Evolutionary conservation across 2,113 vertebrate species (phyloP).

Genomic region (Datnioides undecimradiatus): DNA sequence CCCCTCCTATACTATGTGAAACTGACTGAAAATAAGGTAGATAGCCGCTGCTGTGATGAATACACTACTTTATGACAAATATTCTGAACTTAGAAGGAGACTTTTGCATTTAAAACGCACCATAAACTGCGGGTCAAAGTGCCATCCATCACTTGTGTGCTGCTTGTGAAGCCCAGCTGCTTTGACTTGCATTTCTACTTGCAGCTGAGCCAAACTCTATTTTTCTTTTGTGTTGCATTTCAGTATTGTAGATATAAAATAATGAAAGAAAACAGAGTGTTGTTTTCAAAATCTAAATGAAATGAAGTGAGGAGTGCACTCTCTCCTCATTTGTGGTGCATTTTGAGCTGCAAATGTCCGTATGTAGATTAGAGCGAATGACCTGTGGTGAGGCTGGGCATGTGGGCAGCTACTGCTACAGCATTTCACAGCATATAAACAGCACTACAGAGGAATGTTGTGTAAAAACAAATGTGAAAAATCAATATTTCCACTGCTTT

Average conservation of each 20-base stretch:
- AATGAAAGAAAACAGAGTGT: neutral
- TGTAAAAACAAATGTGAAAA: conserved; percentile 61
- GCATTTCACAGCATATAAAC: conserved; percentile 34
- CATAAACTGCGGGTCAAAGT: neutral
- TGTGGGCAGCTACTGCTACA: conserved; percentile 27
- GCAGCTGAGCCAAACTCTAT: neutral
- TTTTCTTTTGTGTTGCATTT: neutral
- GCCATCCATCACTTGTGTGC: neutral
- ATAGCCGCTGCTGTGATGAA: neutral
- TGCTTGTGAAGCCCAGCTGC: neutral
- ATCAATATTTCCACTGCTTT: conserved; percentile 72
- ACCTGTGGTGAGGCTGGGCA: conserved; percentile 6
- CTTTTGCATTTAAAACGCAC: neutral
- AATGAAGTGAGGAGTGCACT: conserved; percentile 7
- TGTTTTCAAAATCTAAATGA: neutral
- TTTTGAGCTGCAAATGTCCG: conserved; percentile 17
- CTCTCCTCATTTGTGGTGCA: conserved; percentile 1
- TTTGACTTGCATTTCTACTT: neutral
- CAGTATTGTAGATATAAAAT: neutral
- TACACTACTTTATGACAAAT: neutral
- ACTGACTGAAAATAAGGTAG: neutral
- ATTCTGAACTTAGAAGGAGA: neutral
- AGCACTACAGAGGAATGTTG: conserved; percentile 32
- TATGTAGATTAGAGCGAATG: neutral
- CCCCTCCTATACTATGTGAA: neutral